Percentiles rank a stretch among this genome's conserved stretches.
These are phyloP conservation scores for Melinopterus prodromus DNA, from an alignment of 2,888 invertebrate genomes.

Conservation along the genomic window DNA sequence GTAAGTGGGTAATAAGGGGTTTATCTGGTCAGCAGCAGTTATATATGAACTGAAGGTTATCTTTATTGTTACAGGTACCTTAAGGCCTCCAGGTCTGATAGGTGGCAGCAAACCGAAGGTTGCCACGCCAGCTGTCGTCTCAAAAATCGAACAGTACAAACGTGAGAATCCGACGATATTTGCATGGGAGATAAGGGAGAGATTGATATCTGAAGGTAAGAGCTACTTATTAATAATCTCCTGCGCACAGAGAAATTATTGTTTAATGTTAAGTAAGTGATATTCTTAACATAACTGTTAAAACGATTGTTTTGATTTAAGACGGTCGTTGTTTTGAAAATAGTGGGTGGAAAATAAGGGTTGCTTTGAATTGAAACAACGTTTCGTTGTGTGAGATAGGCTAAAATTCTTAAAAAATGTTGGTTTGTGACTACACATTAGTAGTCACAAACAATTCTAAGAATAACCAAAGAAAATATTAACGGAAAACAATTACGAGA, in stretches of 20 bases:
- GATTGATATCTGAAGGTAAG: constrained; percentile 95
- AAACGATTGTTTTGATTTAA: no score
- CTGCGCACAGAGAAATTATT: no score
- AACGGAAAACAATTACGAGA: no score
- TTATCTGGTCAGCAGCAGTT: background rate
- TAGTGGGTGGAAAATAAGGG: no score
- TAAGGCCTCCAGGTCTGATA: constrained; percentile 89
- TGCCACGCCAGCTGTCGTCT: constrained; percentile 95
- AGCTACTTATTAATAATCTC: constrained; percentile 36
- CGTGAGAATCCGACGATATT: constrained; percentile 98
- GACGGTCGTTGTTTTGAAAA: no score
- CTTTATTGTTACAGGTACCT: constrained; percentile 73
- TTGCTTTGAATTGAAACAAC: no score
- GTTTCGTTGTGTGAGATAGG: no score
- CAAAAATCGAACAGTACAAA: constrained; percentile 98
- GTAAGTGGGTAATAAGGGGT: background rate
- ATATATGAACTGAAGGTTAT: background rate
- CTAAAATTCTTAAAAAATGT: background rate
- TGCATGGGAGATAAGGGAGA: constrained; percentile 98
- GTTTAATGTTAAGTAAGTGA: no score
- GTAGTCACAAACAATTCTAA: no score
- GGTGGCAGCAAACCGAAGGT: constrained; percentile 98
- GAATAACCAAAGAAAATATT: no score
- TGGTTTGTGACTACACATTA: no score
- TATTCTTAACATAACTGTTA: no score